Percentiles rank a stretch among this genome's conserved stretches.
Conservation (phyloP, 2,888 invertebrate species). For the Agapetus fuscipes region DNA sequence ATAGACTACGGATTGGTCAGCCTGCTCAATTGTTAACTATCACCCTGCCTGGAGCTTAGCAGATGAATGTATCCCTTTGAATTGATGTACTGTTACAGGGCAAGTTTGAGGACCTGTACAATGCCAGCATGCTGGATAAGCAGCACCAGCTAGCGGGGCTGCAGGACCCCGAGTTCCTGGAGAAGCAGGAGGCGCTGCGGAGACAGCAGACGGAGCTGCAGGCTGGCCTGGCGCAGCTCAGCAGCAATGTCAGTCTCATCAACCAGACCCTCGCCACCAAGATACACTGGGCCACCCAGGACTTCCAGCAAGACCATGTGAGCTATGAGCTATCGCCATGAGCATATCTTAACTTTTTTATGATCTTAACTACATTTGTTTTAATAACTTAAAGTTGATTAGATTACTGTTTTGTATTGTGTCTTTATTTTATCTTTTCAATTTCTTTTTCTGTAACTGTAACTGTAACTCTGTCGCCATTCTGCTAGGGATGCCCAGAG, state of each 20-base stretch:
- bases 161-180: constrained; percentile 27
- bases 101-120: no score
- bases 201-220: constrained; percentile 26
- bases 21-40: no score
- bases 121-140: no score
- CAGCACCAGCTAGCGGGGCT: constrained; percentile 27
- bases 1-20: no score
- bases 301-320: constrained; percentile 35
- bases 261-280: constrained; percentile 33
- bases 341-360: no score
- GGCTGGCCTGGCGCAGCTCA: constrained; percentile 28
- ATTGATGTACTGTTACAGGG: no score
- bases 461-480: no score
- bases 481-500: no score
- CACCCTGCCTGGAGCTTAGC: no score
- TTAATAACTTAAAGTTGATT: not conserved
- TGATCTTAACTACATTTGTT: no score
- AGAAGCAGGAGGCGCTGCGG: constrained; percentile 22
- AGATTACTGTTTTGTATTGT: not conserved
- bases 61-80: no score
- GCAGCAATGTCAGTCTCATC: constrained; percentile 30
- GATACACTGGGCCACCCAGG: constrained; percentile 33
- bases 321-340: constrained; percentile 19
- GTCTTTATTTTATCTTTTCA: not conserved
- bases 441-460: no score